Percentiles rank a stretch among this genome's conserved stretches.
These are phyloP conservation scores for Meandrusa payeni DNA, from an alignment of 2,888 invertebrate species.

Conservation along the genomic window DNA sequence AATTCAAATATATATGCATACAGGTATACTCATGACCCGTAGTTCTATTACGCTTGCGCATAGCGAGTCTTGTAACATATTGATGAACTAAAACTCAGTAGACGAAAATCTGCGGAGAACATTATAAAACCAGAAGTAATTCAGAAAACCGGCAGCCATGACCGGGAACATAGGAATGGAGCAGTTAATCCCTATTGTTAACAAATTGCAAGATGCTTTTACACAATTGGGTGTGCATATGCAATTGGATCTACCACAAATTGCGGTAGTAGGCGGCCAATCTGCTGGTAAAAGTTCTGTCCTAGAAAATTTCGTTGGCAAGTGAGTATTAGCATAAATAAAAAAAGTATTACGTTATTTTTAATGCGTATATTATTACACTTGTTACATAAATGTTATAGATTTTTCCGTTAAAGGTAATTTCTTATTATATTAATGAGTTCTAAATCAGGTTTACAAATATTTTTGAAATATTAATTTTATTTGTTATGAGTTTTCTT, in stretches of 20 bases:
- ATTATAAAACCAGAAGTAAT: constrained; percentile 66
- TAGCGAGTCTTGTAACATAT: constrained; percentile 50
- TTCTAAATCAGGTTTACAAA: too few relatives aligned
- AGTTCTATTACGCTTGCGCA: constrained; percentile 64
- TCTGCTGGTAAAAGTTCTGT: constrained; percentile 99
- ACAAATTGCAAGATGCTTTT: constrained; percentile 99
- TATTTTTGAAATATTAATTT: too few relatives aligned
- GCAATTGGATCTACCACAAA: constrained; percentile 99
- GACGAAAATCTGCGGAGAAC: constrained; percentile 69
- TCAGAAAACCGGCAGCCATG: constrained; percentile 74
- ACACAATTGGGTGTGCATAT: constrained; percentile 98
- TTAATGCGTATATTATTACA: too few relatives aligned
- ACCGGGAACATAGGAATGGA: constrained; percentile 95
- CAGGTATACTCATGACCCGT: too few relatives aligned
- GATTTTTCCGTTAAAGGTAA: too few relatives aligned
- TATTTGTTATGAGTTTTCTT: too few relatives aligned
- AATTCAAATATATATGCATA: too few relatives aligned
- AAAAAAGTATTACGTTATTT: too few relatives aligned
- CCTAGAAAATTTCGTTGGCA: constrained; percentile 99
- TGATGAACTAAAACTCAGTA: constrained; percentile 76
- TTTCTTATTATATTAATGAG: too few relatives aligned
- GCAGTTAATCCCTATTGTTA: constrained; percentile 99
- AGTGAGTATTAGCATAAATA: constrained; percentile 81
- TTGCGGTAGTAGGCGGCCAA: constrained; percentile 99
- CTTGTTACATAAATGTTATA: too few relatives aligned